phyloP scores from a whole-genome alignment of 2,797 vertebrate species.

The Enoplosus armatus region DNA sequence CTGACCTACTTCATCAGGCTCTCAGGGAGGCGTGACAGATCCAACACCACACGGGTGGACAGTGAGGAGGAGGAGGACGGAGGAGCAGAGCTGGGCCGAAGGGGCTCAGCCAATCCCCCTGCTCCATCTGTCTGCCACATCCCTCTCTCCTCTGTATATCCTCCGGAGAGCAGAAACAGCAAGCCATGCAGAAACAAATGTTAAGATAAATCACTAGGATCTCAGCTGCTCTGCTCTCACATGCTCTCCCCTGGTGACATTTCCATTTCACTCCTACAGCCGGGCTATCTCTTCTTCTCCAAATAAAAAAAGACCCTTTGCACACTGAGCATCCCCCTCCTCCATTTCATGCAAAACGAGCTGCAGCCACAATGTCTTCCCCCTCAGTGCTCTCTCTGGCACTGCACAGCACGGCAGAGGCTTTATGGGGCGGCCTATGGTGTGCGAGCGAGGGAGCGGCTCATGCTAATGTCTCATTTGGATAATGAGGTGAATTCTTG shows the following conservation, averaged over 20 bases:
- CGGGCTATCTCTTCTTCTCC: conserved; percentile 46
- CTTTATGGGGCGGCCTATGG: conserved; percentile 62
- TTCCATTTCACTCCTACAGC: conserved; percentile 75
- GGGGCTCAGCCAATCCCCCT: conserved; percentile 67
- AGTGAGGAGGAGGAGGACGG: conserved; percentile 36
- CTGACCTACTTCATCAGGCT: conserved; percentile 84
- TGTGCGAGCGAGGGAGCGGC: conserved; percentile 50
- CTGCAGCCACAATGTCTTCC: conserved; percentile 43
- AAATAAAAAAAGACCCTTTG: conserved; percentile 43
- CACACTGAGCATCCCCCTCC: conserved; percentile 35
- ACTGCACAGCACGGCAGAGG: conserved; percentile 42
- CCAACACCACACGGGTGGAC: conserved; percentile 62
- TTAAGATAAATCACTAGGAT: conserved; percentile 80
- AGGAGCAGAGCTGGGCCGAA: conserved; percentile 59
- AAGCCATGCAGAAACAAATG: conserved; percentile 80
- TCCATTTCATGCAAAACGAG: conserved; percentile 59
- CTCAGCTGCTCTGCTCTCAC: conserved; percentile 71
- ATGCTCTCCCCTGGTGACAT: conserved; percentile 73
- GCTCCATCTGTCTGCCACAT: conserved; percentile 78
- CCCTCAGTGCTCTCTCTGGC: conserved; percentile 58
- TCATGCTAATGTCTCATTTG: conserved; percentile 84
- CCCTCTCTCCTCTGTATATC: conserved; percentile 68
- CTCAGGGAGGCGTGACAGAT: conserved; percentile 74
- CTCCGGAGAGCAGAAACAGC: conserved; percentile 77
- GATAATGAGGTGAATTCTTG: conserved; percentile 85